phyloP scores from a whole-genome alignment of 2,888 invertebrate genomes.

The Oligia latruncula region DNA sequence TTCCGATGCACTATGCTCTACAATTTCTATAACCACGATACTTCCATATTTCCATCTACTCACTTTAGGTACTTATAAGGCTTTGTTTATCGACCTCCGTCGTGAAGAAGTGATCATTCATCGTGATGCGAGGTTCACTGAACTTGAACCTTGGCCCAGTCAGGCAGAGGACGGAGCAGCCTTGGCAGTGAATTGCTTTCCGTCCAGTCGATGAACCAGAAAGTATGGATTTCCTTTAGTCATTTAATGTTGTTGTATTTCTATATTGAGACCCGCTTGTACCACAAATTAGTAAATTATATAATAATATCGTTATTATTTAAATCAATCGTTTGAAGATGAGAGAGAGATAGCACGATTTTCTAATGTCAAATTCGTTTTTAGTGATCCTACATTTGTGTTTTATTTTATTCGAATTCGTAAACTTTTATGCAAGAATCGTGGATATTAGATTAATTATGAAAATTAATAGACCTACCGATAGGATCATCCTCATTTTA shows the following conservation, averaged over 20 bases:
- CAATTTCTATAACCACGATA: neutral
- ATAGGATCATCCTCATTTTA: neutral
- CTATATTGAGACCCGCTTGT: neutral
- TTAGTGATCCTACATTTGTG: neutral
- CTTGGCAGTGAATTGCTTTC: slow-evolving; percentile 54
- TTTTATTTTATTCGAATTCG: neutral
- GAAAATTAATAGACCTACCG: neutral
- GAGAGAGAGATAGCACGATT: neutral
- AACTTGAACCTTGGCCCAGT: slow-evolving; percentile 54
- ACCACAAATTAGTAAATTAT: neutral
- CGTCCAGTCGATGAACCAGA: neutral
- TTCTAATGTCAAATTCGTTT: neutral
- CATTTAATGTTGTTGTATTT: neutral
- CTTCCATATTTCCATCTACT: neutral
- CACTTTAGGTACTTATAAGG: neutral
- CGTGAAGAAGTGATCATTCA: slow-evolving; percentile 12
- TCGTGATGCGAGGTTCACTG: slow-evolving; percentile 43
- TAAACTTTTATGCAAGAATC: neutral
- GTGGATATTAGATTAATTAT: neutral
- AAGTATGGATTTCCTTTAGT: neutral
- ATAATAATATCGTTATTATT: neutral
- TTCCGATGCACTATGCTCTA: neutral
- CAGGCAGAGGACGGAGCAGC: slow-evolving; percentile 34
- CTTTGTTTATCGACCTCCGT: slow-evolving; percentile 16
- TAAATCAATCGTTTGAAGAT: neutral